phyloP scores from a whole-genome alignment of 2,113 vertebrate species.

The Ochotona princeps region DNA sequence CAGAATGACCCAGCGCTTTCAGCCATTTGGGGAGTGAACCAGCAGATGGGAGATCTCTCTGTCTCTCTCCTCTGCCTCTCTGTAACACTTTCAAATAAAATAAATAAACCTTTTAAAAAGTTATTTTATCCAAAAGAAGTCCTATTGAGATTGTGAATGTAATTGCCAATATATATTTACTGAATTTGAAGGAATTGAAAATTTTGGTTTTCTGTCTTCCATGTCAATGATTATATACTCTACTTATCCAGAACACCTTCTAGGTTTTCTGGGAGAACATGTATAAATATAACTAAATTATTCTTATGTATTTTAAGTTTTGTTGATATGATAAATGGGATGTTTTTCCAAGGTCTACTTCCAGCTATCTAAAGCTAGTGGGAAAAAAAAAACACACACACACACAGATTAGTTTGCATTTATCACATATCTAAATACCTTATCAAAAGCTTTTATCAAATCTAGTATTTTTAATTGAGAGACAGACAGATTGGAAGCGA shows the following conservation, averaged over 20 bases:
- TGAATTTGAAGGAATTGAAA: slow-evolving; percentile 41
- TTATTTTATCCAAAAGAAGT: background rate
- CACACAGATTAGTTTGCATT: background rate
- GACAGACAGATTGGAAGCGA: too few species aligned
- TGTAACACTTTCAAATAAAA: too few species aligned
- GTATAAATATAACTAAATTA: slow-evolving; percentile 27
- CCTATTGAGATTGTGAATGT: background rate
- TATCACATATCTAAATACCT: slow-evolving; percentile 27
- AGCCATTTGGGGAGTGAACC: too few species aligned
- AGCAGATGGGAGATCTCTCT: too few species aligned
- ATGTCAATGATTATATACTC: background rate
- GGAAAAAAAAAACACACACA: too few species aligned
- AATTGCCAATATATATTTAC: slow-evolving; percentile 11
- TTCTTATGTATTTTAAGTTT: background rate
- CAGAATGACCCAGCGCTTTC: too few species aligned
- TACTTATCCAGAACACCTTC: slow-evolving; percentile 26
- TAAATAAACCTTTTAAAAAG: too few species aligned
- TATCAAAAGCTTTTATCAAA: background rate
- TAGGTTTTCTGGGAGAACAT: background rate
- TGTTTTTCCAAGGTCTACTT: slow-evolving; percentile 24
- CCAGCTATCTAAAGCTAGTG: background rate
- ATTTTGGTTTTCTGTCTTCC: background rate
- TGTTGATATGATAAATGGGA: background rate
- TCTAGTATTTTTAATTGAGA: background rate
- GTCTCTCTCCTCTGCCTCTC: too few species aligned